Percentiles rank a stretch among this genome's conserved stretches.
Conservation (phyloP, 2,888 invertebrate genomes). For the Ochropleura plecta region DNA sequence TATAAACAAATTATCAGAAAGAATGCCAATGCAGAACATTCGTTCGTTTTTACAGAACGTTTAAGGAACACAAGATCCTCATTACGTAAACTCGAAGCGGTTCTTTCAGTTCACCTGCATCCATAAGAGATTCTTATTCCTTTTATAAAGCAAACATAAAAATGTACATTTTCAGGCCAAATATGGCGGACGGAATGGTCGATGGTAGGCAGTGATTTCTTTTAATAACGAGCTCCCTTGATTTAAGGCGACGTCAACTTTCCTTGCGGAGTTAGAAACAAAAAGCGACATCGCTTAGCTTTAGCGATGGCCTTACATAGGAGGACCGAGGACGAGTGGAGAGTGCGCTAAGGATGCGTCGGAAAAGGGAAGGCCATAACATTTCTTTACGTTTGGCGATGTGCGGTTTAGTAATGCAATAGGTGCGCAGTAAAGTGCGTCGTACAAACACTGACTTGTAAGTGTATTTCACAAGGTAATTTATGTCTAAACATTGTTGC, state of each 20-base stretch:
- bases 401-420: constrained; percentile 42
- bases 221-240: constrained; percentile 81
- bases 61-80: constrained; percentile 68
- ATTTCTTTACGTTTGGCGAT: constrained; percentile 57
- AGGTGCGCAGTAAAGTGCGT: constrained; percentile 33
- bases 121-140: constrained; percentile 79
- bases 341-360: constrained; percentile 54
- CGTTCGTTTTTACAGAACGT: constrained; percentile 62
- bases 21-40: constrained; percentile 55
- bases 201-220: constrained; percentile 86
- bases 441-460: constrained; percentile 5
- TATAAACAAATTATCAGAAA: constrained; percentile 65
- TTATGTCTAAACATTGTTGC: constrained; percentile 24
- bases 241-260: constrained; percentile 85
- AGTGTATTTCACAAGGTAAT: constrained; percentile 25
- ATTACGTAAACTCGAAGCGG: constrained; percentile 71
- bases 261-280: constrained; percentile 86
- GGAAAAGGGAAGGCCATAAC: constrained; percentile 62
- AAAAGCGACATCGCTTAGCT: constrained; percentile 73
- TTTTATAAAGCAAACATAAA: constrained; percentile 78
- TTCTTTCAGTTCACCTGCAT: constrained; percentile 75
- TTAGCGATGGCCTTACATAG: constrained; percentile 62
- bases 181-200: constrained; percentile 80
- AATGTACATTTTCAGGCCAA: constrained; percentile 82
- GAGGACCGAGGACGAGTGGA: constrained; percentile 72